A percentile compares a stretch with the other conserved stretches of the same genome.
phyloP scores from a whole-genome alignment of 1,140 invertebrate species.

The Zaprionus gabonicus region DNA sequence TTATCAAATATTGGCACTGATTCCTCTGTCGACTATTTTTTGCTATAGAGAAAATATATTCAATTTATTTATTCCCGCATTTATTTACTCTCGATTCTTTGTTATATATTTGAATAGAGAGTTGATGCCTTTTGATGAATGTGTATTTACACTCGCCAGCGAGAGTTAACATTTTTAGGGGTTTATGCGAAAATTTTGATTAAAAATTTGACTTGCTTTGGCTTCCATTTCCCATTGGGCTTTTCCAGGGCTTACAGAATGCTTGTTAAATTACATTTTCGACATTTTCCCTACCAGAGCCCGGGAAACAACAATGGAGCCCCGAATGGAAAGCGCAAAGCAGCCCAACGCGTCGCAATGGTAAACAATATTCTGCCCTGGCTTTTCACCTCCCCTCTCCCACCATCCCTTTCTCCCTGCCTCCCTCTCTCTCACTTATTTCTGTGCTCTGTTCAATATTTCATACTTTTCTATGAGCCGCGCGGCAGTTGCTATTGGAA shows the following conservation, averaged over 20 bases:
- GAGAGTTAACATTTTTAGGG: constrained; percentile 36
- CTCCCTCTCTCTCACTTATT: not conserved
- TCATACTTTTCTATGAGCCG: constrained; percentile 44
- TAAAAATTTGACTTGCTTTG: constrained; percentile 68
- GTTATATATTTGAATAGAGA: constrained; percentile 10
- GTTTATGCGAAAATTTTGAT: constrained; percentile 57
- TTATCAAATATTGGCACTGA: not conserved
- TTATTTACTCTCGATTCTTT: constrained; percentile 10
- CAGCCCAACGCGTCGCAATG: constrained; percentile 27
- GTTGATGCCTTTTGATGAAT: constrained; percentile 13
- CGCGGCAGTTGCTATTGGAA: constrained; percentile 30
- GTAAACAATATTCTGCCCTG: constrained; percentile 51
- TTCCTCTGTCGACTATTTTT: not conserved
- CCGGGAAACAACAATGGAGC: constrained; percentile 20
- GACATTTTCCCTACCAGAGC: constrained; percentile 24
- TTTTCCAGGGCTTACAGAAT: constrained; percentile 40
- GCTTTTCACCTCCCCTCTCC: constrained; percentile 9
- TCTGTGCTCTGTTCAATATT: constrained; percentile 54
- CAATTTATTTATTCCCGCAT: constrained; percentile 10
- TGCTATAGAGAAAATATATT: not conserved
- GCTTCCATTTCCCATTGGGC: constrained; percentile 47
- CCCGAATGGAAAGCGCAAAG: not conserved
- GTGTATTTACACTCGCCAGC: too few species aligned
- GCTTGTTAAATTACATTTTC: constrained; percentile 69
- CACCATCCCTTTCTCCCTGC: not conserved